Conservation (phyloP, 2,888 invertebrate genomes). For the Tetragnatha montana region DNA sequence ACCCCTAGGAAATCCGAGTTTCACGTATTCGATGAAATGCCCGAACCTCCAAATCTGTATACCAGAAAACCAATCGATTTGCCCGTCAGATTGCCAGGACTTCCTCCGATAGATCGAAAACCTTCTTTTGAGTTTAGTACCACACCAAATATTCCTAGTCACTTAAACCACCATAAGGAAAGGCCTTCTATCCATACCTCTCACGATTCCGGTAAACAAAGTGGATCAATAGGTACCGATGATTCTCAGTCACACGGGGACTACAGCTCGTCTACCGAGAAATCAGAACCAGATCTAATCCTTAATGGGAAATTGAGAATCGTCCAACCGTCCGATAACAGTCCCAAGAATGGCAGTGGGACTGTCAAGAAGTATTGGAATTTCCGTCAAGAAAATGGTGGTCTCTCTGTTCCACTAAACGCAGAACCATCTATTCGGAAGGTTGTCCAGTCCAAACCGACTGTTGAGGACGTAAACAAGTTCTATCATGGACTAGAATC, state of each 20-base stretch:
- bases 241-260: constrained; percentile 8
- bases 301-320: constrained; percentile 19
- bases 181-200: not conserved
- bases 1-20: not conserved
- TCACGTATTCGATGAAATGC: not conserved
- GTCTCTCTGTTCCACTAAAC: not conserved
- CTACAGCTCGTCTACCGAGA: not conserved
- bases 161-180: not conserved
- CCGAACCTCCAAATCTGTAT: not conserved
- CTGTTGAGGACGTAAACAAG: not conserved
- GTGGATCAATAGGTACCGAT: not conserved
- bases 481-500: constrained; percentile 5
- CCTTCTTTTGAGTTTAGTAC: constrained; percentile 2
- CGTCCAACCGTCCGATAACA: constrained; percentile 11
- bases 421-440: not conserved
- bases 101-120: not conserved
- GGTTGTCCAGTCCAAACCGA: not conserved
- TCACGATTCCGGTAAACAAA: not conserved
- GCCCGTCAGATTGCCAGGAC: not conserved
- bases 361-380: constrained; percentile 51
- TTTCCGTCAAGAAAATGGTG: constrained; percentile 41
- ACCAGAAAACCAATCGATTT: constrained; percentile 11
- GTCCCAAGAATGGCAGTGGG: constrained; percentile 4
- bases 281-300: constrained; percentile 15
- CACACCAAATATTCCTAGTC: not conserved